Evolutionary conservation across 2,797 vertebrate species (phyloP).

Genomic region (Phoxinus dragarum): DNA sequence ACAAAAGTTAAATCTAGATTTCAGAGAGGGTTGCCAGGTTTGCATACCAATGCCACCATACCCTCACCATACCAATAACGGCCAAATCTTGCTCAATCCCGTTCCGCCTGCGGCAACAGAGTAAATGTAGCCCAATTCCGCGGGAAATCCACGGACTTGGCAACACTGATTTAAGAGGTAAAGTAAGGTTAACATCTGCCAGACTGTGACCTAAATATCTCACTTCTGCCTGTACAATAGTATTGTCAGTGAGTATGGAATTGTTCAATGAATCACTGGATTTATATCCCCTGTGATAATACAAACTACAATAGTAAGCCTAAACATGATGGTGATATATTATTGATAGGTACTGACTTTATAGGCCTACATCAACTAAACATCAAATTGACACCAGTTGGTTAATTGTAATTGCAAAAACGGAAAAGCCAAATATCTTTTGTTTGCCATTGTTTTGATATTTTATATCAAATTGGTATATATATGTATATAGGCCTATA

Average conservation of each 20-base stretch:
- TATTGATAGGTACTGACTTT: not conserved
- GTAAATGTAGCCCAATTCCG: not conserved
- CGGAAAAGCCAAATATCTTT: not conserved
- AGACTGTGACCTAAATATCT: conserved; percentile 33
- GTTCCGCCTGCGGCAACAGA: not conserved
- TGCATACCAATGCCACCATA: not conserved
- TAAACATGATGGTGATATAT: not conserved
- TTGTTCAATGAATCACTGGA: not conserved
- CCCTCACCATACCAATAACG: not conserved
- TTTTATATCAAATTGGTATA: not conserved
- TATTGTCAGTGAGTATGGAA: not conserved
- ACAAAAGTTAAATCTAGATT: not conserved
- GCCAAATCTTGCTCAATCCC: not conserved
- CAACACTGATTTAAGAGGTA: not conserved
- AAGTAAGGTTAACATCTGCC: conserved; percentile 30
- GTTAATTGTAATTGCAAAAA: not conserved
- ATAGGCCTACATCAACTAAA: not conserved
- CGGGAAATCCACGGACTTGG: not conserved
- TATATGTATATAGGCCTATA: not conserved
- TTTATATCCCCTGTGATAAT: not conserved
- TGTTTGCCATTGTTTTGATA: not conserved
- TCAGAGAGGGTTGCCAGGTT: not conserved
- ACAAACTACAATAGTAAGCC: not conserved
- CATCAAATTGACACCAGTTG: not conserved
- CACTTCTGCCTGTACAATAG: not conserved